Evolutionary conservation across 1,140 invertebrate species (phyloP).

Genomic region (Asobara japonica): DNA sequence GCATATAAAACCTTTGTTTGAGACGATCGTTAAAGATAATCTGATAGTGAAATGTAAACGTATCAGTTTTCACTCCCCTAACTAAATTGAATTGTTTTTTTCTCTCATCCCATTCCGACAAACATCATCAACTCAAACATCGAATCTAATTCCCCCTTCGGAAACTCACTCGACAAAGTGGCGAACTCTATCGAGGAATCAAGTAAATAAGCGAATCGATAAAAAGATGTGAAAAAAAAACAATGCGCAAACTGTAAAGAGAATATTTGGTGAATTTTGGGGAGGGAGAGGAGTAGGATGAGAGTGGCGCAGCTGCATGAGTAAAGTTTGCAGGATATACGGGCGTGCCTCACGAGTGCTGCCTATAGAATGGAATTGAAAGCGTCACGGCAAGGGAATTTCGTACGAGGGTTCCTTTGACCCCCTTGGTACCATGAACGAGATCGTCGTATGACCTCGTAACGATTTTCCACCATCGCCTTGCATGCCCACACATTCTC

Average conservation of each 20-base stretch:
- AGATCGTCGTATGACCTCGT: conserved; percentile 5
- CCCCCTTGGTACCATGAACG: neutral
- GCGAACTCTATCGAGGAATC: neutral
- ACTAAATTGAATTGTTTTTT: neutral
- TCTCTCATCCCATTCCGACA: neutral
- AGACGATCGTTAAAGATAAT: neutral
- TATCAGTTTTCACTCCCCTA: neutral
- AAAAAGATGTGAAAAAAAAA: neutral
- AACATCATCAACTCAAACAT: neutral
- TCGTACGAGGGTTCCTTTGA: conserved; percentile 1
- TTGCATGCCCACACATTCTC: conserved; percentile 1
- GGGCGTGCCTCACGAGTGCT: neutral
- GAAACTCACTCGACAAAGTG: neutral
- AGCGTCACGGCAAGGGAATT: conserved; percentile 4
- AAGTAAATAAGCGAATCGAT: neutral
- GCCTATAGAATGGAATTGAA: conserved; percentile 5
- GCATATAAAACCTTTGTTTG: too few species aligned
- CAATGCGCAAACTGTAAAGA: neutral
- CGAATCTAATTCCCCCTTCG: neutral
- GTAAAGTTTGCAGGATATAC: conserved; percentile 6
- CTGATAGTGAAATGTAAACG: neutral
- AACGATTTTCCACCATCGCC: conserved; percentile 5
- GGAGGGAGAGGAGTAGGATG: neutral
- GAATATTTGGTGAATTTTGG: neutral
- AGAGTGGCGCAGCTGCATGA: conserved; percentile 8